phyloP scores from a whole-genome alignment of 2,113 vertebrate species.

The Delphinus delphis region DNA sequence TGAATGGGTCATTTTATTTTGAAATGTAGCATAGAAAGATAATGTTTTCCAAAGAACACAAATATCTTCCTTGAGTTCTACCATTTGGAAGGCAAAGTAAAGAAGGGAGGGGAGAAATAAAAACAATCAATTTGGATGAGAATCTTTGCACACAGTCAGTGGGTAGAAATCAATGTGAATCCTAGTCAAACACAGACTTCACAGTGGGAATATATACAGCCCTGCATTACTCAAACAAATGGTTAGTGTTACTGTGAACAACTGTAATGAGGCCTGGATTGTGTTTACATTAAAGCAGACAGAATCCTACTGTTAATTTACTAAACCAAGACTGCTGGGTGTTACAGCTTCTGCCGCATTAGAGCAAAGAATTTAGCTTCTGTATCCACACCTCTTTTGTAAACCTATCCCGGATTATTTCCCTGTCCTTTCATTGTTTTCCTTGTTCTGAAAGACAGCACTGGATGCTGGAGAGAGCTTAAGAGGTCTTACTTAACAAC shows the following conservation, averaged over 20 bases:
- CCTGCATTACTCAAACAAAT: conserved; percentile 5
- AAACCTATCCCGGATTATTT: not conserved
- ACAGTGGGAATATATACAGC: conserved; percentile 20
- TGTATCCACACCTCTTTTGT: not conserved
- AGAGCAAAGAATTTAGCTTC: not conserved
- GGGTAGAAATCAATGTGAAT: conserved; percentile 44
- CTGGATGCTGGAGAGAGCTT: not conserved
- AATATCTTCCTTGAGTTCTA: not conserved
- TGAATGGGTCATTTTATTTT: not conserved
- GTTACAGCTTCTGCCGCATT: not conserved
- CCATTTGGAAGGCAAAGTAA: conserved; percentile 8
- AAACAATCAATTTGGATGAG: conserved; percentile 11
- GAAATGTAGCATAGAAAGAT: not conserved
- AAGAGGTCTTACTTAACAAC: not conserved
- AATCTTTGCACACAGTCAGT: conserved; percentile 13
- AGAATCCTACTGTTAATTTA: not conserved
- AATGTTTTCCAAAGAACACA: not conserved
- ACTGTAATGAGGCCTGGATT: not conserved
- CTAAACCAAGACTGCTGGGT: not conserved
- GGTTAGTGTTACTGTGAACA: not conserved
- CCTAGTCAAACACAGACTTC: conserved; percentile 51
- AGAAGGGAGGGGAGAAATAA: not conserved
- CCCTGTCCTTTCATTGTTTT: not conserved
- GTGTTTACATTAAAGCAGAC: not conserved
- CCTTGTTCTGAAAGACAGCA: not conserved